Conservation (phyloP, 1,140 invertebrate genomes). For the Proales similis region DNA sequence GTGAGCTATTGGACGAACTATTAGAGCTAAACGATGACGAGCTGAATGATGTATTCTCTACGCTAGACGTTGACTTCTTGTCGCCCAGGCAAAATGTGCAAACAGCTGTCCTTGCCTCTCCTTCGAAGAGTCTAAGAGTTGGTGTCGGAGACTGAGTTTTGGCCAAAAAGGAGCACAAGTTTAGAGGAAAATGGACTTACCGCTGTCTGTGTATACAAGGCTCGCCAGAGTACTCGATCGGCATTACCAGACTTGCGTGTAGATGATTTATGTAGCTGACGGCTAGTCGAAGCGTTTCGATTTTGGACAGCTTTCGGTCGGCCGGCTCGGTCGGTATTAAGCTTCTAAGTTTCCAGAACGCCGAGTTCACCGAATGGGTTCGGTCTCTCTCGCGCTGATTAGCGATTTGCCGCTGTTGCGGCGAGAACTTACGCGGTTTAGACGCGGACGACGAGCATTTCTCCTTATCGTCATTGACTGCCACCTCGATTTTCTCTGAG, state of each 20-base stretch:
- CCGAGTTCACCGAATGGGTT: constrained; percentile 88
- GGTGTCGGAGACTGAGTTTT: background rate
- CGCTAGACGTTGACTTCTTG: background rate
- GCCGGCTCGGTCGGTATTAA: constrained; percentile 90
- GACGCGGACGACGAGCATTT: background rate
- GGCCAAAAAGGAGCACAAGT: background rate
- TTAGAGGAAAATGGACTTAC: background rate
- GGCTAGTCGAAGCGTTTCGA: constrained; percentile 56
- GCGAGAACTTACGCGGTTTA: constrained; percentile 22
- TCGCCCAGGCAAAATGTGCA: constrained; percentile 36
- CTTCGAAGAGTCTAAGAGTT: constrained; percentile 3
- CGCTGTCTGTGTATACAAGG: constrained; percentile 32
- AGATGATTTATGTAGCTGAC: constrained; percentile 53
- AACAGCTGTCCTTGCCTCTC: constrained; percentile 7
- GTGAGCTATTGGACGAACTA: constrained; percentile 2
- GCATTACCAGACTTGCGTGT: constrained; percentile 22
- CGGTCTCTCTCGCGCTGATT: constrained; percentile 62
- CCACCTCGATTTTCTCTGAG: too few species aligned
- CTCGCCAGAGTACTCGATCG: constrained; percentile 14
- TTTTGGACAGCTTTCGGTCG: constrained; percentile 75
- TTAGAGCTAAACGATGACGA: background rate
- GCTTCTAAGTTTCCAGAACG: constrained; percentile 78
- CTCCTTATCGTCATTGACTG: background rate
- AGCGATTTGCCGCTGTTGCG: constrained; percentile 32
- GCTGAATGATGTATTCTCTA: background rate